These are phyloP conservation scores for Odontocerum albicorne DNA, from an alignment of 2,888 invertebrate genomes.

Conservation along the genomic window DNA sequence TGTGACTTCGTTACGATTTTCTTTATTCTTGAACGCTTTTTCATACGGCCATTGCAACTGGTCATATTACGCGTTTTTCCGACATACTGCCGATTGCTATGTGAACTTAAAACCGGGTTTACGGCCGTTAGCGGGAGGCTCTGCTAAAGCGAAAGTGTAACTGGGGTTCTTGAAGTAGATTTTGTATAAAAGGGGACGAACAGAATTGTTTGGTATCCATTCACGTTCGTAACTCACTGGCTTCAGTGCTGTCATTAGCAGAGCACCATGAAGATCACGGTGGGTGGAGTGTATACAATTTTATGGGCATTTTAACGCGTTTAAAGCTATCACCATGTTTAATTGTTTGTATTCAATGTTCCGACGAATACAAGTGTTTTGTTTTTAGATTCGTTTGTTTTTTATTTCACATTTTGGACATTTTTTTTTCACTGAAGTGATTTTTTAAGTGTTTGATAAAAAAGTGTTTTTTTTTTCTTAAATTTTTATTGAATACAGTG, in stretches of 20 bases:
- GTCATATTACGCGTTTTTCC: slow-evolving; percentile 28
- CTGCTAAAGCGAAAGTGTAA: slow-evolving; percentile 55
- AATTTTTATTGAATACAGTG: too few relatives aligned
- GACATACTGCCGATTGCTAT: slow-evolving; percentile 14
- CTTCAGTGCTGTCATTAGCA: slow-evolving; percentile 58
- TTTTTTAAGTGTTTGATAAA: too few relatives aligned
- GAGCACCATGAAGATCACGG: slow-evolving; percentile 60
- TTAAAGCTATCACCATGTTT: too few relatives aligned
- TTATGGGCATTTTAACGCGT: too few relatives aligned
- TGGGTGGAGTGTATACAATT: slow-evolving; percentile 44
- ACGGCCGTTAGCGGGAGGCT: background rate
- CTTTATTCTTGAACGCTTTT: background rate
- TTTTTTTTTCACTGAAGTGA: too few relatives aligned
- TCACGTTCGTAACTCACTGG: slow-evolving; percentile 58
- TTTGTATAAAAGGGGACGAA: slow-evolving; percentile 51
- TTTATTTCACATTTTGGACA: too few relatives aligned
- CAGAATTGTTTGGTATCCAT: slow-evolving; percentile 53
- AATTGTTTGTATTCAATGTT: too few relatives aligned
- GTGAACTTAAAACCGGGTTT: slow-evolving; percentile 13
- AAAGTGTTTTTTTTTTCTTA: too few relatives aligned
- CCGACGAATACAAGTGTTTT: too few relatives aligned
- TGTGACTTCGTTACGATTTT: slow-evolving; percentile 6
- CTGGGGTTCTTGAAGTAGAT: slow-evolving; percentile 46
- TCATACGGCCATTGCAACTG: slow-evolving; percentile 19
- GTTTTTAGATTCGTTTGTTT: too few relatives aligned